These are phyloP conservation scores for Poecilia picta DNA, from an alignment of 2,797 vertebrate species.

Conservation along the genomic window DNA sequence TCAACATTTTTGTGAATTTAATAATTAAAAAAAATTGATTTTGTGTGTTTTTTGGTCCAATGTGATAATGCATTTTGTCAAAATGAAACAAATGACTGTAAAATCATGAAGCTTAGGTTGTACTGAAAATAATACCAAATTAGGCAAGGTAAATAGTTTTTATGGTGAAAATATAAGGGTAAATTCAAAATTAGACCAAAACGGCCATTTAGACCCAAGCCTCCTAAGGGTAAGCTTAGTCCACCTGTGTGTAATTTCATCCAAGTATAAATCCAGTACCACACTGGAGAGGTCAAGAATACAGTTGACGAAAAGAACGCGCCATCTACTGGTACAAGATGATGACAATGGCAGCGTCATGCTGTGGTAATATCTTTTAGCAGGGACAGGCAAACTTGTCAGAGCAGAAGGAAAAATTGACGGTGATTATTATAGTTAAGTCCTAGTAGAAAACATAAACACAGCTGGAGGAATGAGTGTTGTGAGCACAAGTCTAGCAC, in stretches of 20 bases:
- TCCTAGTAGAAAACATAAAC: not conserved
- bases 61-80: no score
- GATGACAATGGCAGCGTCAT: not conserved
- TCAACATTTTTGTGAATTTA: no score
- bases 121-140: no score
- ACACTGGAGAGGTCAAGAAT: not conserved
- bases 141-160: no score
- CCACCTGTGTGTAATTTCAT: not conserved
- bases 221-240: not conserved
- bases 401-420: not conserved
- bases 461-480: not conserved
- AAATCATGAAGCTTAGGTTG: no score
- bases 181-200: no score
- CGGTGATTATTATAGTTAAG: not conserved
- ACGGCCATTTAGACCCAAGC: no score
- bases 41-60: no score
- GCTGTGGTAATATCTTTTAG: not conserved
- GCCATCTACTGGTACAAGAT: not conserved
- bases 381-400: not conserved
- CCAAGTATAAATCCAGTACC: not conserved
- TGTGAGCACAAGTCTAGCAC: not conserved
- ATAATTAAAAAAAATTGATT: no score
- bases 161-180: no score
- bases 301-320: not conserved
- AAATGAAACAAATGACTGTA: no score